Percentiles rank a stretch among this genome's conserved stretches.
phyloP scores from a whole-genome alignment of 2,113 vertebrate genomes.

The Pluvianellus socialis region DNA sequence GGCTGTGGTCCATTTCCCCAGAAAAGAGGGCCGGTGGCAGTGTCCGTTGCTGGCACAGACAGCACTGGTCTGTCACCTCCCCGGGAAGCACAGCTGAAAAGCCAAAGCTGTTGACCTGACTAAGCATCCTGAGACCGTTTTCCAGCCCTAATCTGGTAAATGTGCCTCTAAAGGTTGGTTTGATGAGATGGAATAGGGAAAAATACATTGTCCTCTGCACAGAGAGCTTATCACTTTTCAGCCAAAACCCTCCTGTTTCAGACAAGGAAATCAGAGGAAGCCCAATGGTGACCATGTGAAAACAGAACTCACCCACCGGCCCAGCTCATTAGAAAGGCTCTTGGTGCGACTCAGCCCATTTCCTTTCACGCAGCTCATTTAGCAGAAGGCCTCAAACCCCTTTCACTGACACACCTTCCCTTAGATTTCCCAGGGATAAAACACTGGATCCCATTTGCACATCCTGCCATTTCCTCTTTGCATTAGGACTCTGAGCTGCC shows the following conservation, averaged over 20 bases:
- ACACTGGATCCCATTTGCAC: not conserved
- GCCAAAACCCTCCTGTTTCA: not conserved
- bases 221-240: not conserved
- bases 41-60: not conserved
- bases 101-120: not conserved
- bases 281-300: not conserved
- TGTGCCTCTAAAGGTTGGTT: not conserved
- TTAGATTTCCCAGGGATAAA: not conserved
- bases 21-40: not conserved
- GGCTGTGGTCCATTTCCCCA: not conserved
- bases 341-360: not conserved
- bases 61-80: not conserved
- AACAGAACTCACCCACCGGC: not conserved
- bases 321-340: not conserved
- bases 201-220: not conserved
- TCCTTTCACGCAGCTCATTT: not conserved
- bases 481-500: not conserved
- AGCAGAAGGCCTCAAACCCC: not conserved
- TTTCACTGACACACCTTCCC: not conserved
- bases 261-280: not conserved
- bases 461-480: not conserved
- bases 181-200: not conserved
- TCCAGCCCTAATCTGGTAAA: not conserved
- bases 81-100: not conserved
- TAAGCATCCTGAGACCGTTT: not conserved